phyloP scores from a whole-genome alignment of 2,113 vertebrate species.

The Psophia crepitans region DNA sequence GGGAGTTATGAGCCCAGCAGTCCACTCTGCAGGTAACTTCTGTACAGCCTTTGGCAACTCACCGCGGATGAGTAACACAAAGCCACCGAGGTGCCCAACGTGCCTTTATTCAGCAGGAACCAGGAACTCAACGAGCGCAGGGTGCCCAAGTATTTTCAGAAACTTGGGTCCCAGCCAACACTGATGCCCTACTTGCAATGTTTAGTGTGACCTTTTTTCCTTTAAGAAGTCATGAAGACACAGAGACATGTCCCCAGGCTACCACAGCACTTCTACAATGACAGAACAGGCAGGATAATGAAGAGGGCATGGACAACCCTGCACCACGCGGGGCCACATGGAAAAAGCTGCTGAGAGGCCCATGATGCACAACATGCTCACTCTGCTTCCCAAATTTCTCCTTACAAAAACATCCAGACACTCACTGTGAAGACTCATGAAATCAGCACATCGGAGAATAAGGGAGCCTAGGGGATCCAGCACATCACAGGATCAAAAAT shows the following conservation, averaged over 20 bases:
- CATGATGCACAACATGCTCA: not conserved
- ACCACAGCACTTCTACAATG: not conserved
- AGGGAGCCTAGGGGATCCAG: not conserved
- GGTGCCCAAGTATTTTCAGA: not conserved
- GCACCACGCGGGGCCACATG: not conserved
- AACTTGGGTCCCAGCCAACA: not conserved
- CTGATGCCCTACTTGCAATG: accelerated
- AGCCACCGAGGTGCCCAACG: not conserved
- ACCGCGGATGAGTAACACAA: accelerated
- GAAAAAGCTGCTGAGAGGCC: not conserved
- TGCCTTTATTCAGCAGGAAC: not conserved
- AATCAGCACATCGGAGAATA: not conserved
- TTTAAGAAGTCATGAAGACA: not conserved
- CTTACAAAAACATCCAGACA: not conserved
- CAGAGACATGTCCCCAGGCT: not conserved
- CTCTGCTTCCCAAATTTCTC: not conserved
- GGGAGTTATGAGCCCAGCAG: not conserved
- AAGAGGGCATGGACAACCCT: not conserved
- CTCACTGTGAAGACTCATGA: not conserved
- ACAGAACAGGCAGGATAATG: not conserved
- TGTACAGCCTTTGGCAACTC: not conserved
- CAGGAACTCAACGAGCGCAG: not conserved
- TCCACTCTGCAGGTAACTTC: not conserved
- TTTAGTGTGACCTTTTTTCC: not conserved
- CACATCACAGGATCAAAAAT: not conserved